Evolutionary conservation across 1,140 invertebrate species (phyloP).

Genomic region (Triops cancriformis): DNA sequence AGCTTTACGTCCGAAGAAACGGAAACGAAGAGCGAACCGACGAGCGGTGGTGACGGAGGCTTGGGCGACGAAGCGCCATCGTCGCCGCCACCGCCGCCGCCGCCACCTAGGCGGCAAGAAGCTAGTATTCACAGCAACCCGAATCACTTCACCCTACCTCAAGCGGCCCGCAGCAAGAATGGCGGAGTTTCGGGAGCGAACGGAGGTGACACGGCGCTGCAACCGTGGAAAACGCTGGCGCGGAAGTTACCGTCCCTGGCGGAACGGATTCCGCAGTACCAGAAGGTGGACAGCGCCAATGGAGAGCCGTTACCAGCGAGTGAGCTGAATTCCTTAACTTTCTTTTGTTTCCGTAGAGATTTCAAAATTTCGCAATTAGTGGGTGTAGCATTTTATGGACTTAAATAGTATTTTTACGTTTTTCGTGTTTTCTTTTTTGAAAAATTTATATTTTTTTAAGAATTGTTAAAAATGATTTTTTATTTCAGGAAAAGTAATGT

Average conservation of each 20-base stretch:
- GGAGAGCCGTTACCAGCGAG: constrained; percentile 73
- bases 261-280: constrained; percentile 51
- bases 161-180: not conserved
- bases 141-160: not conserved
- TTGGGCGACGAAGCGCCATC: not conserved
- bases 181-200: not conserved
- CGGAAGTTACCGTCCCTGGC: constrained; percentile 61
- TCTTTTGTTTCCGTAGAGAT: no score
- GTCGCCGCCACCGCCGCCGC: constrained; percentile 32
- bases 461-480: no score
- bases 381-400: no score
- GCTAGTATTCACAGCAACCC: not conserved
- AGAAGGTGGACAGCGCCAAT: constrained; percentile 52
- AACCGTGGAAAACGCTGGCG: constrained; percentile 14
- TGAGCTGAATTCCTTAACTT: no score
- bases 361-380: no score
- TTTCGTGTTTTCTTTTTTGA: no score
- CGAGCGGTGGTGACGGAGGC: not conserved
- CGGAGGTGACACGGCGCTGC: constrained; percentile 3
- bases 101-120: constrained; percentile 33
- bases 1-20: not conserved
- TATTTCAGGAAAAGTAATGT: no score
- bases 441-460: no score
- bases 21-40: not conserved
- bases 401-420: no score